Evolutionary conservation across 2,797 vertebrate species (phyloP), one percentile per base, ranked within the genome.

Genomic region (Phylloscopus collybita): DNA sequence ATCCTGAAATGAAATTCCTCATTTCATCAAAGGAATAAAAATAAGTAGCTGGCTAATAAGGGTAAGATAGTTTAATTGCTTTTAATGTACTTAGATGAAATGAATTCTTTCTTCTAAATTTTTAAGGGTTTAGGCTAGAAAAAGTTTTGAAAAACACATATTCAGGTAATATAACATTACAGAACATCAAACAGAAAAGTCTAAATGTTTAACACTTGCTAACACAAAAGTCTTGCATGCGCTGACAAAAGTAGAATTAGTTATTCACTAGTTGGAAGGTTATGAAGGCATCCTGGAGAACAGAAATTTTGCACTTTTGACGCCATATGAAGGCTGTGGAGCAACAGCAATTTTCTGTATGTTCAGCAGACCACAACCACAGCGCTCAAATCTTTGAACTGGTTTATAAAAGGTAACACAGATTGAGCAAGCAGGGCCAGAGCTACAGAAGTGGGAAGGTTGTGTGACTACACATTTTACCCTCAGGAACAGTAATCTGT

Each of bases 281-380:
- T 26, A 90, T 42, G 25, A 69, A n/a, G 13, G 21, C 16, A 72
- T 67, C 44, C 44, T 54, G 32, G 30, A 75, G 27, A 79, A 50
- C 0, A 2, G 36, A 45, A 81, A 21, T 69, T 69, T 3, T 32
- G 18, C 9, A 8, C 21, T 11, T 54, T 18, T 0, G 0, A 61
- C 44, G 56, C 40, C 47, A 60, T 54, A 40, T 7, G 42, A 87
- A 79, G 38, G 49, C 65, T 76, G 40, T 42, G 36, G n/a, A 75
- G 34, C 29, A 82, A 62, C 6, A 26, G 36, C 50, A 47, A 49
- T 5, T 25, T 17, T 87, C 36, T 25, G 22, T 11, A 34, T 29
- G 26, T 25, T 57, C 66, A 62, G 50, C 32, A 74, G n/a, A 14
- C 7, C 29, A 57, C 45, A 64, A n/a, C 10, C 38, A 53, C 45